Evolutionary conservation across 2,888 invertebrate species (phyloP).

Genomic region (Galerucella pusilla): DNA sequence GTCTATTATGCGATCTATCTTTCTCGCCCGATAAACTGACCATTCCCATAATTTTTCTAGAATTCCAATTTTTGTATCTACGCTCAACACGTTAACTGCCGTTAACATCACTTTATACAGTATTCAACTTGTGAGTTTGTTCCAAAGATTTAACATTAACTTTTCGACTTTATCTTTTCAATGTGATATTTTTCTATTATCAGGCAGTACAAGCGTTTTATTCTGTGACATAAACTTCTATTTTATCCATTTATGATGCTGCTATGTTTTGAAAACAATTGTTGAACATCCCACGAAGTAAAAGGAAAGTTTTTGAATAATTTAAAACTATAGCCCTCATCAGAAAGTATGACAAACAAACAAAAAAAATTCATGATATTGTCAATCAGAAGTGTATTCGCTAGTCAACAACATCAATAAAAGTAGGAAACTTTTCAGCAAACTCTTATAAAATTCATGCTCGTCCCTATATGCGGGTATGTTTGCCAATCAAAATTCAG

Average conservation of each 20-base stretch:
- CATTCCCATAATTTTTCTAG: neutral
- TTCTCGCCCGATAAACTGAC: constrained; percentile 6
- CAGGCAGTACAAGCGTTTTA: too few relatives aligned
- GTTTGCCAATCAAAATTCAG: constrained; percentile 14
- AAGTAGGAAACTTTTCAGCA: constrained; percentile 47
- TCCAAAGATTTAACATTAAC: too few relatives aligned
- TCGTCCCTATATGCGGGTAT: constrained; percentile 46
- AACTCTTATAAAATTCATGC: constrained; percentile 46
- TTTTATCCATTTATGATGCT: neutral
- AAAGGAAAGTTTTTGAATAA: constrained; percentile 1
- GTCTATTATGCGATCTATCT: constrained; percentile 1
- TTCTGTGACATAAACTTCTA: neutral
- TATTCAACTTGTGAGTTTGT: too few relatives aligned
- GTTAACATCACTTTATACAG: too few relatives aligned
- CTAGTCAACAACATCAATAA: constrained; percentile 42
- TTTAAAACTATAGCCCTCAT: neutral
- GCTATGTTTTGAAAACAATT: neutral
- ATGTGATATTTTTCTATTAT: too few relatives aligned
- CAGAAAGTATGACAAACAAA: neutral
- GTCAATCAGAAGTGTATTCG: constrained; percentile 10
- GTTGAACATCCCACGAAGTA: neutral
- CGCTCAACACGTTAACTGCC: too few relatives aligned
- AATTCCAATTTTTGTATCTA: too few relatives aligned
- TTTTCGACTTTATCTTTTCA: too few relatives aligned
- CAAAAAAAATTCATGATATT: neutral